Percentiles rank a stretch among this genome's conserved stretches.
phyloP scores from a whole-genome alignment of 2,797 vertebrate genomes.

The Sternarchorhynchus goeldii region DNA sequence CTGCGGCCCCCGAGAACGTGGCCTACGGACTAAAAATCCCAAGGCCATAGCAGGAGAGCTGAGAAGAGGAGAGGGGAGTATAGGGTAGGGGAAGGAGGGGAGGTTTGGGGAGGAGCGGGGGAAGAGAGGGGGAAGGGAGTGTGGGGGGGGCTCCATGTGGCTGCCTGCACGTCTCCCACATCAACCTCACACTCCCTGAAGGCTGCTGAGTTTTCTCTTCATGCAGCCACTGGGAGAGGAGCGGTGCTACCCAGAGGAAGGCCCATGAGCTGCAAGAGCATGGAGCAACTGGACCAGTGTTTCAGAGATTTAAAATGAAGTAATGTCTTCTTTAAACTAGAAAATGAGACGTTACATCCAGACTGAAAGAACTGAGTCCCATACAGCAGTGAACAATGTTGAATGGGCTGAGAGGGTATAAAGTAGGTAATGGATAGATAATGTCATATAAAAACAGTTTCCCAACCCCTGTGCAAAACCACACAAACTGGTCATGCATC shows the following conservation, averaged over 20 bases:
- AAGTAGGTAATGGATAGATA: background rate
- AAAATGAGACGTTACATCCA: too few relatives aligned
- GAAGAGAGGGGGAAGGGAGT: slow-evolving; percentile 40
- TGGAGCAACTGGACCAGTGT: background rate
- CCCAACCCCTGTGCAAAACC: slow-evolving; percentile 16
- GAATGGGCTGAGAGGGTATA: background rate
- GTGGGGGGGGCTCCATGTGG: slow-evolving; percentile 18
- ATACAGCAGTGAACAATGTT: background rate
- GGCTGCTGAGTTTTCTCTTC: slow-evolving; percentile 33
- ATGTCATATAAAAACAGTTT: background rate
- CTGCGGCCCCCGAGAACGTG: slow-evolving; percentile 31
- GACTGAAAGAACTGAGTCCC: too few relatives aligned
- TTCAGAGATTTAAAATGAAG: background rate
- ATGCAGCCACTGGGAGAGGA: slow-evolving; percentile 33
- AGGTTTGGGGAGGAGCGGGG: slow-evolving; percentile 31
- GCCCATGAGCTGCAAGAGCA: background rate
- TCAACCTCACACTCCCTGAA: slow-evolving; percentile 22
- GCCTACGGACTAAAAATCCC: slow-evolving; percentile 56
- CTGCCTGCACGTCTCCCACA: too few relatives aligned
- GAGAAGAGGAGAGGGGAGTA: slow-evolving; percentile 16
- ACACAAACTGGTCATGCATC: slow-evolving; percentile 30
- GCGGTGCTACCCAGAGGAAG: slow-evolving; percentile 27
- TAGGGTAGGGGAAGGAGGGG: slow-evolving; percentile 1
- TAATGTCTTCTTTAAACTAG: background rate
- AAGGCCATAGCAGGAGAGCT: slow-evolving; percentile 37